Base-by-base conservation (phyloP, 2,797 vertebrate species). In the Gambelia wislizenii region DNA sequence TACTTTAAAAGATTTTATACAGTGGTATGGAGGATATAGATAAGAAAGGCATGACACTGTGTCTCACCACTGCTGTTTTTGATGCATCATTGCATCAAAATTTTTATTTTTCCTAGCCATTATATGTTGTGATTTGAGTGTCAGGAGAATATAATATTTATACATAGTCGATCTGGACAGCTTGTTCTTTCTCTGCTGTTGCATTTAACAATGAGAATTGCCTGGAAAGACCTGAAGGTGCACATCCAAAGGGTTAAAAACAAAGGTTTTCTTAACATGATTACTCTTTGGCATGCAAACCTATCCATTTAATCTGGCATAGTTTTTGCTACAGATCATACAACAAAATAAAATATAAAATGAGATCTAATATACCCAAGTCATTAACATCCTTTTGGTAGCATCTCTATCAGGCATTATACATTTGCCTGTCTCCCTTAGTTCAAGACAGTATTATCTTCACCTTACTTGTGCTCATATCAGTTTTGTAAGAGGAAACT, bases 211-310 rank as follows among this genome's bases (percentile, higher is more conserved):
- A 49, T 16, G 9, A 81, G 44, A 70, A 67, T 86, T 89, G 78
- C 81, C 78, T 83, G 70, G 47, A 86, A 89, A 89, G 61, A 79
- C 79, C 83, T 72, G 76, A 67, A 95, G 95, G 96, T 96, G 95
- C 86, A 88, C 9, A 7, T 95, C 95, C 88, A 79, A 59, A 70
- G 95, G 91, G 79, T 79, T 97, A 96, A 97, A 97, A 97, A 96
- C 94, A 97, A 97, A 97, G 97, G 96, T 96, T 96, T 96, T 90
- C 86, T 56, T 59, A 0, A 0, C 2, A 61, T 69, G 67, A 61
- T 54, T 36, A 6, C 30, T 49, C 14, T 74, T 82, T 39, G 61
- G 27, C 44, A n/a, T 47, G n/a, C 54, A 69, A n/a, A 49, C 4
- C 3, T 39, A 39, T 18, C 14, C 12, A 36, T 36, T 75, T 10